Base-by-base conservation (phyloP, 2,888 invertebrate species). In the Tinea trinotella region DNA sequence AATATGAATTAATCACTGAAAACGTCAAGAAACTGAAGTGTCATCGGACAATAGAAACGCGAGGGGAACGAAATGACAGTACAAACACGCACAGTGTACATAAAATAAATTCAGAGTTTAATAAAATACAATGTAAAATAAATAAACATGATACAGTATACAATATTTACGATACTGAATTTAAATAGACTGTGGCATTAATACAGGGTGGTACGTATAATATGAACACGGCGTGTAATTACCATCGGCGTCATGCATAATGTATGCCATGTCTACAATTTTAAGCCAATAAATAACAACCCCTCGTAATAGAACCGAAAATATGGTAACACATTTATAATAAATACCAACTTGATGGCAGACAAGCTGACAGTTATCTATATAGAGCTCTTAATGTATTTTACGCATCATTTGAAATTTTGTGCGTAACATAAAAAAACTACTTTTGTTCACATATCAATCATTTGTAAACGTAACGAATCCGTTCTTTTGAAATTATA, bases 251-350 rank as follows among this genome's bases (percentile, higher is more conserved):
- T 67, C 76, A 76, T 81, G 74, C 82, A 82, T 83, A 73, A 82
- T 82, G 75, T 76, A 82, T 76, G 73, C 70, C 75, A 74, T 70
- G 81, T 76, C 75, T 81, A 80, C 76, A 82, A 82, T 83, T 84
- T 83, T 84, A 78, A 83, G 80, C 79, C 75, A 81, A 84, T 84
- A 83, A 82, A 81, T 79, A 78, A 77, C 71, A 66, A 35, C 70
- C 68, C 70, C 61, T 63, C 63, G 71, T 72, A 72, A 74, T 74
- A 71, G 72, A 73, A 66, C 73, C 71, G 71, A 74, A 81, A 83
- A 80, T 82, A 81, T 80, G 77, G 75, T 71, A 74, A 76, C 72
- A 68, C 71, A 72, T 77, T 80, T 74, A 81, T 78, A 76, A 80
- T 72, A 71, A 70, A 65, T 64, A 67, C 64, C 60, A 55, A 60